These are phyloP conservation scores for Acropora yongei DNA, from an alignment of 64 coral and sea anemone species.

Conservation along the genomic window DNA sequence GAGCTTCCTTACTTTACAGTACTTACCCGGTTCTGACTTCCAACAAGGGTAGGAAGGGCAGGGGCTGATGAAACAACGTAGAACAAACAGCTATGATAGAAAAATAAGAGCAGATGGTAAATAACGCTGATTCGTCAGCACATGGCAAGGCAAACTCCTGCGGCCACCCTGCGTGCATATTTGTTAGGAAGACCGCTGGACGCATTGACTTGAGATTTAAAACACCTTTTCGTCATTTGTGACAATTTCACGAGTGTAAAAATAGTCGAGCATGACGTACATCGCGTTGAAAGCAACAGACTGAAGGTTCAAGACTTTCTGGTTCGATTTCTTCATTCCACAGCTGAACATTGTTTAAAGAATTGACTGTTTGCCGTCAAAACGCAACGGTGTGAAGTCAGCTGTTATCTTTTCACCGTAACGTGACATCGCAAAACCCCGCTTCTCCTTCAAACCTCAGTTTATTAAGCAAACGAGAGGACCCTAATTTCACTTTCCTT, in stretches of 20 bases:
- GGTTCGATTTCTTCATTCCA: slow-evolving; percentile 74
- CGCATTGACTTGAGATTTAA: no score
- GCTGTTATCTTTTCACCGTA: slow-evolving; percentile 70
- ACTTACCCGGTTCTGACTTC: no score
- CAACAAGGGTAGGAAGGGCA: no score
- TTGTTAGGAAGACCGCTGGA: no score
- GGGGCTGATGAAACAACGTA: no score
- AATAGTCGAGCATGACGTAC: slow-evolving; percentile 73
- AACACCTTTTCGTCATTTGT: slow-evolving; percentile 58
- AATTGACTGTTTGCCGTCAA: slow-evolving; percentile 81
- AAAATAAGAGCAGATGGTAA: no score
- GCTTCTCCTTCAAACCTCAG: slow-evolving; percentile 74
- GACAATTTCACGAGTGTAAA: slow-evolving; percentile 68
- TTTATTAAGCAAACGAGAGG: slow-evolving; percentile 30
- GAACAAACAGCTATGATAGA: no score
- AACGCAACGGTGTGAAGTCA: slow-evolving; percentile 60
- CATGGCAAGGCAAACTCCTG: no score
- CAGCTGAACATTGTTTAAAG: slow-evolving; percentile 85
- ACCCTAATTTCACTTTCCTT: slow-evolving; percentile 3
- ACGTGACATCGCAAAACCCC: slow-evolving; percentile 79
- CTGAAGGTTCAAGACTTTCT: slow-evolving; percentile 56
- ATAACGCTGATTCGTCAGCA: no score
- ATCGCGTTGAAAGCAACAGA: slow-evolving; percentile 41
- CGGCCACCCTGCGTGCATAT: no score
- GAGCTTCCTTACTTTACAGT: no score